Conservation (phyloP, 2,797 vertebrate species). For the Argentina silus region DNA sequence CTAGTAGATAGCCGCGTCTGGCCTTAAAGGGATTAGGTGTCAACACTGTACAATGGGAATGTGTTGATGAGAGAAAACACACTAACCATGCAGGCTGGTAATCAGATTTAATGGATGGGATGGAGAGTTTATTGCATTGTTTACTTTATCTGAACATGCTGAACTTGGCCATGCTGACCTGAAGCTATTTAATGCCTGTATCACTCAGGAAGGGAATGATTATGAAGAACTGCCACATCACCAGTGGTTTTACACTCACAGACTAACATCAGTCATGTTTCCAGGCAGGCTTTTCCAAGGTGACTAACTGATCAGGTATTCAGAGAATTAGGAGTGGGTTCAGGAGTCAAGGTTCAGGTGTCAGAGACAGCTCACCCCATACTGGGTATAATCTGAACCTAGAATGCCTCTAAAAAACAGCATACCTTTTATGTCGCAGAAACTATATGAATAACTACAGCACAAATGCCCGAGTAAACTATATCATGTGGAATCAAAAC, state of each 20-base stretch:
- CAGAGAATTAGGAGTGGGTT: constrained; percentile 39
- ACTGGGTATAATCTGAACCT: background rate
- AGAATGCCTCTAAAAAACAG: background rate
- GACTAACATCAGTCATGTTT: constrained; percentile 38
- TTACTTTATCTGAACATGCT: constrained; percentile 32
- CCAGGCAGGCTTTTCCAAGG: constrained; percentile 4
- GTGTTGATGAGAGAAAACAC: constrained; percentile 26
- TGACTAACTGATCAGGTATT: constrained; percentile 50
- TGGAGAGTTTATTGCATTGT: constrained; percentile 26
- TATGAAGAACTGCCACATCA: constrained; percentile 28
- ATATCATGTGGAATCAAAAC: no score
- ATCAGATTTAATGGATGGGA: constrained; percentile 15
- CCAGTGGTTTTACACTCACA: constrained; percentile 24
- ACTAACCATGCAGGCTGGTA: background rate
- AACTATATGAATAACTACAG: no score
- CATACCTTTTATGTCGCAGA: background rate
- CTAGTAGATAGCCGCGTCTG: background rate
- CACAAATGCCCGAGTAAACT: no score
- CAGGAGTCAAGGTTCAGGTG: constrained; percentile 61
- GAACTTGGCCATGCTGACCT: constrained; percentile 32
- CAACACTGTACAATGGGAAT: background rate
- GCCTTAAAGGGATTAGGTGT: background rate
- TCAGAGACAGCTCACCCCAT: constrained; percentile 23
- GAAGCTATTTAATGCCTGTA: background rate
- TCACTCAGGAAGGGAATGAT: constrained; percentile 22